Evolutionary conservation across 2,797 vertebrate genomes (phyloP).

Genomic region (Scyliorhinus canicula): DNA sequence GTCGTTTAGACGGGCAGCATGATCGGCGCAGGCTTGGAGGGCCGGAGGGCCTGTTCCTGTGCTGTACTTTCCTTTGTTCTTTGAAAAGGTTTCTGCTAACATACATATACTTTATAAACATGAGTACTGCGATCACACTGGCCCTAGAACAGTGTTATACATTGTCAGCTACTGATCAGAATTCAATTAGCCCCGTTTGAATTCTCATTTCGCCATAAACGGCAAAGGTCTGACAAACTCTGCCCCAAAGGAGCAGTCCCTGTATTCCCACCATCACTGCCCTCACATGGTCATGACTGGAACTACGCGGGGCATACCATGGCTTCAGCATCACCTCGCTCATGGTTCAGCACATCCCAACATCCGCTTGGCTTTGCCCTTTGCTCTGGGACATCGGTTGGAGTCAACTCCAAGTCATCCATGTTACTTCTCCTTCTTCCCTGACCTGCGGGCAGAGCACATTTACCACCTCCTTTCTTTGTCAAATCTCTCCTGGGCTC

Average conservation of each 20-base stretch:
- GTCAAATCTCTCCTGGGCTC: too few species aligned
- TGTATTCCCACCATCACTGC: background rate
- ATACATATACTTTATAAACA: background rate
- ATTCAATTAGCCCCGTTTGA: background rate
- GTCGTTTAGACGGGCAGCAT: too few species aligned
- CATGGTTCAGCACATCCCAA: background rate
- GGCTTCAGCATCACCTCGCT: background rate
- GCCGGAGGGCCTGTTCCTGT: too few species aligned
- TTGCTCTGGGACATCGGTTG: background rate
- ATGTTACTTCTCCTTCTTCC: background rate
- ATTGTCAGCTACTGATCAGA: background rate
- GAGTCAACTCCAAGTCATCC: background rate
- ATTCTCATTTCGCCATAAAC: background rate
- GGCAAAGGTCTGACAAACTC: background rate
- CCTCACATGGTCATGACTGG: background rate
- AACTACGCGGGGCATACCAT: background rate
- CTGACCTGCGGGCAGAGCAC: too few species aligned
- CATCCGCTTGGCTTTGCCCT: background rate
- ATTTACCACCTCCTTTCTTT: too few species aligned
- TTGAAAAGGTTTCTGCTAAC: too few species aligned
- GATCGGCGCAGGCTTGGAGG: too few species aligned
- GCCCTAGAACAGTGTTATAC: background rate
- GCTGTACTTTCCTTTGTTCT: too few species aligned
- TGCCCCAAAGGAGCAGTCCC: background rate
- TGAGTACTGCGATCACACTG: background rate